Conservation (phyloP, 2,888 invertebrate species). For the Caenorhabditis afra region DNA sequence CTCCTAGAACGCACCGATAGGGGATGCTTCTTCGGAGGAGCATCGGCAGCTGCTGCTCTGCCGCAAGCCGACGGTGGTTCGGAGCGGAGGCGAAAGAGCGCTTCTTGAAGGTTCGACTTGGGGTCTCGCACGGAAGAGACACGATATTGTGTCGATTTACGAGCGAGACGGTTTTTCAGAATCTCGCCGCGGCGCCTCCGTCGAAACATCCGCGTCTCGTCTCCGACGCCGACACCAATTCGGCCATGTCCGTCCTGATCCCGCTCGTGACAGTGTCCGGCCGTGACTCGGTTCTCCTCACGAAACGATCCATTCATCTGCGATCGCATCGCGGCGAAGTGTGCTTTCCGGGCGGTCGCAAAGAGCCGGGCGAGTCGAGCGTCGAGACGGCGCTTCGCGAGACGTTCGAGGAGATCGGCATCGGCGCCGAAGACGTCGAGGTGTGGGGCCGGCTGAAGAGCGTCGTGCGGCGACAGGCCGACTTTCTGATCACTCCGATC, state of each 20-base stretch:
- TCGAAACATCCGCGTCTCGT: conserved; percentile 51
- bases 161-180: no score
- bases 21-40: background rate
- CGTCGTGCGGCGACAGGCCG: conserved; percentile 59
- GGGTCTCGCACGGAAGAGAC: no score
- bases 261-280: conserved; percentile 63
- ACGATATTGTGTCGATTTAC: no score
- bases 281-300: conserved; percentile 61
- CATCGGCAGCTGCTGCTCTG: no score
- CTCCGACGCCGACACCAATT: conserved; percentile 32
- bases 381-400: conserved; percentile 74
- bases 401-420: conserved; percentile 73
- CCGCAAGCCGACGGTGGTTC: conserved; percentile 2
- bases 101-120: conserved; percentile 46
- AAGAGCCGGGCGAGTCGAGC: conserved; percentile 70
- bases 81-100: conserved; percentile 24
- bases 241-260: conserved; percentile 63
- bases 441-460: conserved; percentile 69
- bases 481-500: conserved; percentile 65
- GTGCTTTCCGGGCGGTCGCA: conserved; percentile 77
- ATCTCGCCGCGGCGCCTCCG: conserved; percentile 20
- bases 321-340: conserved; percentile 76
- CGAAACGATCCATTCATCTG: conserved; percentile 71
- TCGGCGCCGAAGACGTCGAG: conserved; percentile 58
- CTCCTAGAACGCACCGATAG: conserved; percentile 8